phyloP scores from a whole-genome alignment of 2,113 vertebrate species.

The Lagopus muta region DNA sequence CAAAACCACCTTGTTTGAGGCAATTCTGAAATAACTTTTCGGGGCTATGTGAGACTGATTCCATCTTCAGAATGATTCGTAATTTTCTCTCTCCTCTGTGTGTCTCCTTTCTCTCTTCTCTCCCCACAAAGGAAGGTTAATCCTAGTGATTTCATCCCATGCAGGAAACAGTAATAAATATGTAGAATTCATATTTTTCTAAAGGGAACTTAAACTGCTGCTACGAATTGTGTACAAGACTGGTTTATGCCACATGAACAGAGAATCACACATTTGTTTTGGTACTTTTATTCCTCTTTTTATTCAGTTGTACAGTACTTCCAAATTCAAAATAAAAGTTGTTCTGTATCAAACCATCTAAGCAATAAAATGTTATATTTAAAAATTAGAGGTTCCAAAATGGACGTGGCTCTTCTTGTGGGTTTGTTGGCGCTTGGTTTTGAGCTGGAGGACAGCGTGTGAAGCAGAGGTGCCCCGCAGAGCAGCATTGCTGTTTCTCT shows the following conservation, averaged over 20 bases:
- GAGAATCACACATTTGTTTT: conserved; percentile 84
- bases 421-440: not conserved
- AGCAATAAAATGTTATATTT: conserved; percentile 98
- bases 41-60: conserved; percentile 63
- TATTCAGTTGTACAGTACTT: conserved; percentile 85
- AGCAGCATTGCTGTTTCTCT: not conserved
- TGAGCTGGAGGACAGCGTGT: accelerated
- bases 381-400: conserved; percentile 70
- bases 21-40: conserved; percentile 46
- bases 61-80: conserved; percentile 66
- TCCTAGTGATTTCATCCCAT: conserved; percentile 79
- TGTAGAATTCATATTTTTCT: conserved; percentile 85
- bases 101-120: conserved; percentile 51
- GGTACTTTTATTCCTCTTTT: conserved; percentile 83
- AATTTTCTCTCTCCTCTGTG: conserved; percentile 25
- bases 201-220: conserved; percentile 90
- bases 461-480: not conserved
- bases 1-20: conserved; percentile 40
- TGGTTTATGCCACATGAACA: conserved; percentile 87
- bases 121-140: conserved; percentile 80
- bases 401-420: conserved; percentile 44
- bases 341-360: conserved; percentile 95
- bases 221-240: conserved; percentile 85
- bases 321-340: conserved; percentile 88
- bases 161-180: conserved; percentile 82